phyloP scores from a whole-genome alignment of 2,888 invertebrate genomes.

The Trichopoda pennipes region DNA sequence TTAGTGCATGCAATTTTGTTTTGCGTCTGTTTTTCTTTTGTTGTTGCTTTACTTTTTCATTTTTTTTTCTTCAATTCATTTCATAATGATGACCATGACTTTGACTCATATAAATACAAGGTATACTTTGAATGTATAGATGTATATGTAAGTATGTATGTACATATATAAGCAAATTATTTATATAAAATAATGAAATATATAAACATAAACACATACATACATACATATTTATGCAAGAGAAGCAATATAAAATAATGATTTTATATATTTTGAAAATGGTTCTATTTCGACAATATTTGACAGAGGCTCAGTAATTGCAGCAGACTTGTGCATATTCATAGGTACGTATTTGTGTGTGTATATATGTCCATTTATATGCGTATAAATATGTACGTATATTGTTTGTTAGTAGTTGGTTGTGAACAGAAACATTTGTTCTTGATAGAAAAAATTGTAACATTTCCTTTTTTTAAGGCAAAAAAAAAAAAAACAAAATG shows the following conservation, averaged over 20 bases:
- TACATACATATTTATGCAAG: neutral
- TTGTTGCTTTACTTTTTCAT: constrained; percentile 12
- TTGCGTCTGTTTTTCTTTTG: constrained; percentile 40
- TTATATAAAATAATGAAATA: neutral
- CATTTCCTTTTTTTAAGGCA: neutral
- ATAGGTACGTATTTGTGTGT: too few species aligned
- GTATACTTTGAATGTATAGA: neutral
- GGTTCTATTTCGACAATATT: neutral
- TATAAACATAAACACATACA: neutral
- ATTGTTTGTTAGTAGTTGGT: neutral
- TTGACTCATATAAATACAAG: constrained; percentile 58
- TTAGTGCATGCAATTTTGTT: constrained; percentile 53
- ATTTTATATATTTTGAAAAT: constrained; percentile 9
- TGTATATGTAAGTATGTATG: neutral
- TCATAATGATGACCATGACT: constrained; percentile 66
- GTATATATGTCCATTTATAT: too few species aligned
- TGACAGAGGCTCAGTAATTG: neutral
- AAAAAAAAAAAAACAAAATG: neutral
- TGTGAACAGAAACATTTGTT: constrained; percentile 1
- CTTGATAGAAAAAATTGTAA: neutral
- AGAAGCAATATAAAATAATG: constrained; percentile 7
- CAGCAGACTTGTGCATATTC: too few species aligned
- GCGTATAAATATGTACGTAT: too few species aligned
- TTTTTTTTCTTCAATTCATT: constrained; percentile 34
- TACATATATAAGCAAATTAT: neutral